phyloP scores from a whole-genome alignment of 2,888 invertebrate species.

The Dicyrtoma fusca region DNA sequence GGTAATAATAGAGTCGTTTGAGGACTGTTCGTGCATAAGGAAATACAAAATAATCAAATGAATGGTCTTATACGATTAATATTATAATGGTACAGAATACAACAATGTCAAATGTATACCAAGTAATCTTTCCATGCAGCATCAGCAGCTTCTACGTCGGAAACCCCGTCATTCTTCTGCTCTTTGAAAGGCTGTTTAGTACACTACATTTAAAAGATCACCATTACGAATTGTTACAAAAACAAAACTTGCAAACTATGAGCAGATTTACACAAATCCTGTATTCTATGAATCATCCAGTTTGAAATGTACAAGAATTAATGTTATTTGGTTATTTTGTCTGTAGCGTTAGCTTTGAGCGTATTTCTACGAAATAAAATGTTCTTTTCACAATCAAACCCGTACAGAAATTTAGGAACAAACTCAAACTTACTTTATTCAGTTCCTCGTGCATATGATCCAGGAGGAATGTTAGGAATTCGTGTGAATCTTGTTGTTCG shows the following conservation, averaged over 20 bases:
- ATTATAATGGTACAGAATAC: not conserved
- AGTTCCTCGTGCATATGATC: slow-evolving; percentile 87
- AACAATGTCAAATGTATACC: slow-evolving; percentile 24
- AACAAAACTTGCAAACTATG: too few species aligned
- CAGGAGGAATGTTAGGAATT: slow-evolving; percentile 83
- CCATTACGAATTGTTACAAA: not conserved
- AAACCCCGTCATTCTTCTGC: slow-evolving; percentile 57
- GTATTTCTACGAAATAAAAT: too few species aligned
- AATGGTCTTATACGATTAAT: too few species aligned
- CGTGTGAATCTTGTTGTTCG: slow-evolving; percentile 89
- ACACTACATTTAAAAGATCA: slow-evolving; percentile 25
- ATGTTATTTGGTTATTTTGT: too few species aligned
- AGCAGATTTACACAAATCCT: too few species aligned
- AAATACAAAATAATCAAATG: not conserved
- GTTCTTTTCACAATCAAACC: too few species aligned
- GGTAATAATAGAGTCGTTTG: slow-evolving; percentile 73
- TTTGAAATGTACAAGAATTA: too few species aligned
- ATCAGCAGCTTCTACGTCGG: slow-evolving; percentile 60
- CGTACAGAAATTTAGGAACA: not conserved
- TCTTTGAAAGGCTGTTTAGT: slow-evolving; percentile 55
- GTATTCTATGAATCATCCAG: too few species aligned
- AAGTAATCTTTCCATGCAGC: slow-evolving; percentile 75
- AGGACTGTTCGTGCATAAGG: slow-evolving; percentile 58
- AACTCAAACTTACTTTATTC: slow-evolving; percentile 68
- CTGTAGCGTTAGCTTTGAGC: too few species aligned